Base-by-base conservation (phyloP, 2,113 vertebrate species). In the Perca flavescens region DNA sequence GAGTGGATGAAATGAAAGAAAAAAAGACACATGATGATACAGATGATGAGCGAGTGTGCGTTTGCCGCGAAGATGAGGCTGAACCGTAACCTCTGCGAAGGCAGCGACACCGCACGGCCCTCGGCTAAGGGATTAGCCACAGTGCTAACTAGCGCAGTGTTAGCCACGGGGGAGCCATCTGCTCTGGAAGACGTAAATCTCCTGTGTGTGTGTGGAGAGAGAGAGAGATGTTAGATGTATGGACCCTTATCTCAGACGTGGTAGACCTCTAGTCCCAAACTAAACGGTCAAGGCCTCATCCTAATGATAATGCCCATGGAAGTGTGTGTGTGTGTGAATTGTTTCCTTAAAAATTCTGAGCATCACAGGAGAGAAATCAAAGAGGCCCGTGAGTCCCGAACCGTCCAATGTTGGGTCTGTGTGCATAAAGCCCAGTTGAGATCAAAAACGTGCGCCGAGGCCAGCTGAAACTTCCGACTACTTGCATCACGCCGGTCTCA, bases 91-190 rank as follows among this genome's bases (percentile, higher is more conserved):
- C 82, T 66, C 70, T 21, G 60, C 15, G 13, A n/a, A 36, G 71
- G 28, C 50, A 63, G 67, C 16, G 25, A 73, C 71, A 16, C 50
- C 13, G 0, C 49, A 0, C 61, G 25, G 73, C 31, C 53, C 58
- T 57, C 12, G 19, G 82, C 76, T 87, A 77, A 77, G 52, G 16
- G 83, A 78, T 83, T 85, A 89, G 82, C 85, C 79, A 34, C 63
- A 3, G 47, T 57, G 76, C 79, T 89, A 89, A 72, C 75, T 57
- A 56, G 70, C 36, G 4, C 61, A 28, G 78, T 34, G 62, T 28
- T 65, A 73, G 76, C 73, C 80, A 74, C 73, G 11, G 52, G 83
- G 77, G 80, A 86, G 77, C 54, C 73, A 67, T 86, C 73, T n/a
- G 34, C 10, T 70, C 2, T 17, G 52, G 19, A 28, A n/a, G 43